Evolutionary conservation across 2,113 vertebrate species (phyloP).

Genomic region (Dasyornis broadbenti): DNA sequence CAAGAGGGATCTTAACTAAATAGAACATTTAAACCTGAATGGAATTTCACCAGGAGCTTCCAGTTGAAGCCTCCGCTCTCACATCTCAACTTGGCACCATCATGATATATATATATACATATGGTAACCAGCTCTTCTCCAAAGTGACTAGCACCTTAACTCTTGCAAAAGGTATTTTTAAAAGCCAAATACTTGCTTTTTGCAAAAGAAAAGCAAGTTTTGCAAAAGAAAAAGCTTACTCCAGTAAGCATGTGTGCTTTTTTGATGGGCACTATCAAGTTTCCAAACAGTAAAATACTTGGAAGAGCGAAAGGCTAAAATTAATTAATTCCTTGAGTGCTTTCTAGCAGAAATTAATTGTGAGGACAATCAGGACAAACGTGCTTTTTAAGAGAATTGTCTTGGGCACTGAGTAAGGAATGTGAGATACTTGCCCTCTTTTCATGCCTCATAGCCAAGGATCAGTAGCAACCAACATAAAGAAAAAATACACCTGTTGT

Average conservation of each 20-base stretch:
- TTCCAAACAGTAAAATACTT: not conserved
- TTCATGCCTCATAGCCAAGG: not conserved
- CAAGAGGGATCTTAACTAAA: not conserved
- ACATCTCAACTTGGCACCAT: not conserved
- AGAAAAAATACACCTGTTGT: slow-evolving; percentile 12
- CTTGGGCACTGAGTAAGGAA: not conserved
- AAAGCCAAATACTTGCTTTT: not conserved
- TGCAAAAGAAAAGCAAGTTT: not conserved
- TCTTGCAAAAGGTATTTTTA: not conserved
- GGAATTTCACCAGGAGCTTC: not conserved
- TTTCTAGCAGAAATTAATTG: slow-evolving; percentile 35
- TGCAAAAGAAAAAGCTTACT: not conserved
- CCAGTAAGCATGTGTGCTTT: not conserved
- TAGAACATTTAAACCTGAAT: not conserved
- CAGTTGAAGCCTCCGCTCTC: not conserved
- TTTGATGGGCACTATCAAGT: not conserved
- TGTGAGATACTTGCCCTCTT: not conserved
- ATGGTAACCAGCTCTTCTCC: not conserved
- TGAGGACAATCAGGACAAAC: not conserved
- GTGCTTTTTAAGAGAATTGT: not conserved
- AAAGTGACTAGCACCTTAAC: not conserved
- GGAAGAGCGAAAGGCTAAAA: slow-evolving; percentile 1
- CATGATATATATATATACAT: not conserved
- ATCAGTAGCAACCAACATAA: not conserved
- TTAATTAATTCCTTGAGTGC: slow-evolving; percentile 27